phyloP scores from a whole-genome alignment of 1,140 invertebrate genomes.

The Vollenhovia emeryi region DNA sequence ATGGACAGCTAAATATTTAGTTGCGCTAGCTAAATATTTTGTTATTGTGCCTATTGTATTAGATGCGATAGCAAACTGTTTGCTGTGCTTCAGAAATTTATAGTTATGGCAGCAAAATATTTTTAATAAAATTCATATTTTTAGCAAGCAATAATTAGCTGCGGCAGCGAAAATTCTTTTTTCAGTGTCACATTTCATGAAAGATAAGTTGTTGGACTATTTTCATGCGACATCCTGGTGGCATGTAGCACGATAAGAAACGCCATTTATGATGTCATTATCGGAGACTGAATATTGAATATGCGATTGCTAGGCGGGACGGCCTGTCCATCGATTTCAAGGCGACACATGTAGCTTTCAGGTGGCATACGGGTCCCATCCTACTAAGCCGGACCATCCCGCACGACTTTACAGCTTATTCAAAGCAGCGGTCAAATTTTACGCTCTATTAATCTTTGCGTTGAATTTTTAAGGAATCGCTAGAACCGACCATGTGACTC shows the following conservation, averaged over 20 bases:
- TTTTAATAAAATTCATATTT: too few relatives aligned
- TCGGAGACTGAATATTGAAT: neutral
- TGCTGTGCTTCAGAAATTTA: too few relatives aligned
- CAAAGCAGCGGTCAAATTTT: constrained; percentile 47
- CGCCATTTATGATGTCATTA: neutral
- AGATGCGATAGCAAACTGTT: too few relatives aligned
- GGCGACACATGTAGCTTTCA: constrained; percentile 29
- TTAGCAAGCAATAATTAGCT: too few relatives aligned
- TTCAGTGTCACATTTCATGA: neutral
- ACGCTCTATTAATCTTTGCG: constrained; percentile 41
- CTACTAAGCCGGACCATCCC: constrained; percentile 1
- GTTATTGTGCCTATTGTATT: too few relatives aligned
- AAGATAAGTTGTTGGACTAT: neutral
- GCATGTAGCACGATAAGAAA: neutral
- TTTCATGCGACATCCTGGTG: neutral
- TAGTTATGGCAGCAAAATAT: too few relatives aligned
- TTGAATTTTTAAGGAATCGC: constrained; percentile 18
- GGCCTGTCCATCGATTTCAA: neutral
- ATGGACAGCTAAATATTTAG: too few relatives aligned
- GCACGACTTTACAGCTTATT: constrained; percentile 37
- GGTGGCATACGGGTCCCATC: neutral
- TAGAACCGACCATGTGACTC: neutral
- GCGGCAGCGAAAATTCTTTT: too few relatives aligned
- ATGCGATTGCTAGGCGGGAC: neutral
- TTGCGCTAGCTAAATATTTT: too few relatives aligned